Conservation (phyloP, 2,113 vertebrate species). For the Sinocyclocheilus maitianheensis region DNA sequence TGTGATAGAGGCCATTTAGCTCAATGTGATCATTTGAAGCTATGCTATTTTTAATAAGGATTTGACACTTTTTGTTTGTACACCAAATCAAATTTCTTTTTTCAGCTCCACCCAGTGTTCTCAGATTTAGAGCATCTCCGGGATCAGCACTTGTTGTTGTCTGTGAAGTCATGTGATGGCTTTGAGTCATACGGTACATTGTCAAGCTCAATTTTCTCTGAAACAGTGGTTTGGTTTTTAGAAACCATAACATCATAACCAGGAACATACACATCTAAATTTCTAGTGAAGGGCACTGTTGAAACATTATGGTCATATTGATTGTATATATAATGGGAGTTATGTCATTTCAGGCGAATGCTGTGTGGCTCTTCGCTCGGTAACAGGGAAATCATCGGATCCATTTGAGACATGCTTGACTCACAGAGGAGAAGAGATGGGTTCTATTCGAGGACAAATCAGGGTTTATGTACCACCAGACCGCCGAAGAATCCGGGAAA, state of each 20-base stretch:
- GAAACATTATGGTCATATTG: too few species aligned
- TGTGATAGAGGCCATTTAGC: neutral
- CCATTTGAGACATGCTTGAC: slow-evolving; percentile 85
- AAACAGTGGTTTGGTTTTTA: neutral
- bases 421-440: slow-evolving; percentile 85
- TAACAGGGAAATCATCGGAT: slow-evolving; percentile 66
- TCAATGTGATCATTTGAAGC: neutral
- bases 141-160: slow-evolving; percentile 85
- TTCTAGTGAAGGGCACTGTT: neutral
- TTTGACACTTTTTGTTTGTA: neutral
- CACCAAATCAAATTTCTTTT: neutral
- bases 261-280: too few species aligned
- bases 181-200: slow-evolving; percentile 85
- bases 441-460: slow-evolving; percentile 82
- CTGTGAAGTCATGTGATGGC: slow-evolving; percentile 85
- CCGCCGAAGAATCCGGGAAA: slow-evolving; percentile 68
- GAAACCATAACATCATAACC: neutral
- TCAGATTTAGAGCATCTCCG: slow-evolving; percentile 82
- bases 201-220: neutral
- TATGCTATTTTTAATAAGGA: neutral
- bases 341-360: slow-evolving; percentile 78
- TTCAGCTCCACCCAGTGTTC: slow-evolving; percentile 78
- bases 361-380: slow-evolving; percentile 72
- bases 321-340: neutral
- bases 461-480: slow-evolving; percentile 76